These are phyloP conservation scores for Bufo bufo DNA, from an alignment of 2,113 vertebrate genomes.

Conservation along the genomic window DNA sequence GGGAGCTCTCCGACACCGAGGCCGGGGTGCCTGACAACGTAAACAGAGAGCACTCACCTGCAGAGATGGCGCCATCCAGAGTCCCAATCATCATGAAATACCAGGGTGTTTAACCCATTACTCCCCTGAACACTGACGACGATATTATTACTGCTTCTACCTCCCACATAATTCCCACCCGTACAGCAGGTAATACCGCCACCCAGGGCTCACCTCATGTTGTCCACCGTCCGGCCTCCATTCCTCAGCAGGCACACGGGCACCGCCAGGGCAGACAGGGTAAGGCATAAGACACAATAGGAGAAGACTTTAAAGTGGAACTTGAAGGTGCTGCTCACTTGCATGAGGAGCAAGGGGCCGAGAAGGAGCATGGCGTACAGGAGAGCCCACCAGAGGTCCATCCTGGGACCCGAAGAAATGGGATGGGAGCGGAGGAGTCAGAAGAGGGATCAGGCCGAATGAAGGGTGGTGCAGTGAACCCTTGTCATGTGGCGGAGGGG, in stretches of 20 bases:
- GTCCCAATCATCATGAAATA: too few species aligned
- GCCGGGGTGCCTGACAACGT: too few species aligned
- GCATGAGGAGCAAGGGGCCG: slow-evolving; percentile 73
- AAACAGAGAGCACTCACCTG: too few species aligned
- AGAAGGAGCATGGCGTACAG: slow-evolving; percentile 70
- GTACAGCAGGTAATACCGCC: not conserved
- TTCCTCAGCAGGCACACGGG: slow-evolving; percentile 81
- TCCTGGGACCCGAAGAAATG: slow-evolving; percentile 6
- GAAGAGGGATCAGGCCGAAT: not conserved
- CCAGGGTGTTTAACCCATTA: too few species aligned
- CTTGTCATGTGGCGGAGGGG: too few species aligned
- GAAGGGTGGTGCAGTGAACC: too few species aligned
- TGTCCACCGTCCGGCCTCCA: slow-evolving; percentile 87
- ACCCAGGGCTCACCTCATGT: slow-evolving; percentile 80
- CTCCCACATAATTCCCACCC: too few species aligned
- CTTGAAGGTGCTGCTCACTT: slow-evolving; percentile 77
- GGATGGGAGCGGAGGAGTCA: too few species aligned
- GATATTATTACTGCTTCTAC: too few species aligned
- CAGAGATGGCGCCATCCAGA: too few species aligned
- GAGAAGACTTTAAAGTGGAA: slow-evolving; percentile 83
- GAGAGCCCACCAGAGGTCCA: slow-evolving; percentile 64
- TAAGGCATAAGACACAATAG: slow-evolving; percentile 84
- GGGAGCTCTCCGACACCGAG: too few species aligned
- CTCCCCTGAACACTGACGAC: too few species aligned
- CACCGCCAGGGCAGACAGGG: slow-evolving; percentile 69